phyloP scores from a whole-genome alignment of 2,888 invertebrate species.

The Coleophora flavipennella region DNA sequence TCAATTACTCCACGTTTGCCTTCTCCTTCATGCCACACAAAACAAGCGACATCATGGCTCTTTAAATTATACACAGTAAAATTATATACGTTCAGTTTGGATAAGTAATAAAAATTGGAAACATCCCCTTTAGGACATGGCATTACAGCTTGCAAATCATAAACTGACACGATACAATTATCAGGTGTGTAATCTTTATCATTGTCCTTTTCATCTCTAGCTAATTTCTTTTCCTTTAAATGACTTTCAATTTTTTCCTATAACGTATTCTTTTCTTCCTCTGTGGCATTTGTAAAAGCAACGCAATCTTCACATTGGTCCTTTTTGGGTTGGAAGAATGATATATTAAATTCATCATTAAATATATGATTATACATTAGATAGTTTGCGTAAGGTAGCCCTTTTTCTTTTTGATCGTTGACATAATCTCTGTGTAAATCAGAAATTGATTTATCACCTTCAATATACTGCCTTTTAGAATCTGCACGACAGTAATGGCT shows the following conservation, averaged over 20 bases:
- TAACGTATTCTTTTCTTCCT: neutral
- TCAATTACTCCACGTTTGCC: too few relatives aligned
- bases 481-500: constrained; percentile 5
- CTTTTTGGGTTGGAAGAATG: constrained; percentile 10
- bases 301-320: constrained; percentile 10
- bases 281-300: constrained; percentile 3
- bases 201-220: constrained; percentile 7
- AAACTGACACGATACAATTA: neutral
- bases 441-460: constrained; percentile 3
- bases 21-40: too few relatives aligned
- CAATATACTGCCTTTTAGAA: constrained; percentile 3
- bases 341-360: neutral
- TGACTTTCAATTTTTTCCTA: constrained; percentile 8
- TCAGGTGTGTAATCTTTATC: neutral
- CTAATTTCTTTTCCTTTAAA: constrained; percentile 8
- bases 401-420: neutral
- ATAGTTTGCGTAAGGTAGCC: neutral
- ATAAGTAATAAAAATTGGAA: neutral
- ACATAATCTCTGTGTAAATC: constrained; percentile 1
- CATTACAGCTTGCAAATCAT: neutral
- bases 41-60: too few relatives aligned
- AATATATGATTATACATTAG: constrained; percentile 3
- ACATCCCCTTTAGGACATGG: too few relatives aligned
- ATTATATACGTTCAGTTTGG: neutral
- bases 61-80: too few relatives aligned